A percentile compares a stretch with the other conserved stretches of the same genome.
Evolutionary conservation across 2,888 invertebrate species (phyloP).

Genomic region (Melikaiella ostensackeni): DNA sequence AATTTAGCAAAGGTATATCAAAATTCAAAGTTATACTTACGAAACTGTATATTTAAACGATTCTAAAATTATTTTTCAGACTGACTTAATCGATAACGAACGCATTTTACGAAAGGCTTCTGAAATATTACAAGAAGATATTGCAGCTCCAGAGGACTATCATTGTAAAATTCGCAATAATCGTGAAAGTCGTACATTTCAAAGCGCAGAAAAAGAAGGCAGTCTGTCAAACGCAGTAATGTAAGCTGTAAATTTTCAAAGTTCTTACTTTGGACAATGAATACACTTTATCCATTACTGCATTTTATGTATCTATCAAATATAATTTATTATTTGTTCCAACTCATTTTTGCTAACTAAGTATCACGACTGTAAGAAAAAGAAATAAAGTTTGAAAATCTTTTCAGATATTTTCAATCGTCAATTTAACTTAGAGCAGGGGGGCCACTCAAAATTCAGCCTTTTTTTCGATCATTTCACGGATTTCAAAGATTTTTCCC

Average conservation of each 20-base stretch:
- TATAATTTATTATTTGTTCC: background rate
- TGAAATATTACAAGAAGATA: conserved; percentile 79
- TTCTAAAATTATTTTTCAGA: conserved; percentile 69
- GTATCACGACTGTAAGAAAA: background rate
- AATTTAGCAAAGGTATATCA: background rate
- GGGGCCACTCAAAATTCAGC: too few species aligned
- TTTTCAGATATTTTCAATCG: too few species aligned
- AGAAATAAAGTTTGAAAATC: background rate
- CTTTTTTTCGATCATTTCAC: too few species aligned
- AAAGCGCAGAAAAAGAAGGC: background rate
- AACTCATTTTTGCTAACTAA: background rate
- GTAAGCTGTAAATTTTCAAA: background rate
- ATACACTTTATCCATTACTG: background rate
- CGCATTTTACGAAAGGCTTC: conserved; percentile 79
- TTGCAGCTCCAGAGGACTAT: conserved; percentile 78
- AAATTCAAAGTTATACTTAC: conserved; percentile 6
- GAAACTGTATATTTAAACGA: conserved; percentile 19
- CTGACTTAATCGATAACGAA: conserved; percentile 78
- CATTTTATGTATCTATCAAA: too few species aligned
- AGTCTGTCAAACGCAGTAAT: background rate
- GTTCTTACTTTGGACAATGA: background rate
- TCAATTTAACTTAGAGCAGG: too few species aligned
- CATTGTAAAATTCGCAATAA: background rate
- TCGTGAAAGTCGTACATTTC: conserved; percentile 3
- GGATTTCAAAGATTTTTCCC: too few species aligned